phyloP scores from a whole-genome alignment of 2,888 invertebrate species.

The Desoria tigrina region DNA sequence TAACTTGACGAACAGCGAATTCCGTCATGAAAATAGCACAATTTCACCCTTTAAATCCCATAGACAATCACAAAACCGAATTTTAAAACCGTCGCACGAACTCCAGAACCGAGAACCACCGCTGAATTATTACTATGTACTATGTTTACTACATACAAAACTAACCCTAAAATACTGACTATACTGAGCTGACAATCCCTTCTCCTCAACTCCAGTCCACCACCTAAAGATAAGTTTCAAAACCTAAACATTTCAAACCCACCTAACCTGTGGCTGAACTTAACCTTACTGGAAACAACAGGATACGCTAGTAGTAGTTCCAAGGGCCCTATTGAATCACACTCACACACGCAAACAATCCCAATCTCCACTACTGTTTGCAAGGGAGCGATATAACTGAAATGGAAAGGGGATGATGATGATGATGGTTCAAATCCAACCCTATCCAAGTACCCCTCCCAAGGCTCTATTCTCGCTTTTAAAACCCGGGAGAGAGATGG shows the following conservation, averaged over 20 bases:
- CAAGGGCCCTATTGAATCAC: background rate
- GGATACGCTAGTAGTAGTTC: slow-evolving; percentile 5
- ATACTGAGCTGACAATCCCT: slow-evolving; percentile 19
- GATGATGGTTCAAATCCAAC: background rate
- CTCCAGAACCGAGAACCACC: no score
- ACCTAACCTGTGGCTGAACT: slow-evolving; percentile 7
- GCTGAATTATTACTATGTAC: background rate
- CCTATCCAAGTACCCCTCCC: slow-evolving; percentile 8
- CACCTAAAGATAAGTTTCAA: no score
- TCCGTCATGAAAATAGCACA: no score
- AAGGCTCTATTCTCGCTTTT: background rate
- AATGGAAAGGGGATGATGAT: slow-evolving; percentile 3
- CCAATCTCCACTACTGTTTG: background rate
- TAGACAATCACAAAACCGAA: no score
- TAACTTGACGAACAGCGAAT: no score
- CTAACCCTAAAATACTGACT: background rate
- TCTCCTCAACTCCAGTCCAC: background rate
- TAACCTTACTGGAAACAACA: background rate
- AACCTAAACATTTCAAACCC: background rate
- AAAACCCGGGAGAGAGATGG: slow-evolving; percentile 7
- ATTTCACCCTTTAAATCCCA: no score
- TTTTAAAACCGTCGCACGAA: no score
- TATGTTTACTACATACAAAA: background rate
- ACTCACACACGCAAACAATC: background rate
- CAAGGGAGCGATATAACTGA: background rate